Evolutionary conservation across 2,113 vertebrate species (phyloP), one percentile per base, ranked within the genome.

Genomic region (Asarcornis scutulata): DNA sequence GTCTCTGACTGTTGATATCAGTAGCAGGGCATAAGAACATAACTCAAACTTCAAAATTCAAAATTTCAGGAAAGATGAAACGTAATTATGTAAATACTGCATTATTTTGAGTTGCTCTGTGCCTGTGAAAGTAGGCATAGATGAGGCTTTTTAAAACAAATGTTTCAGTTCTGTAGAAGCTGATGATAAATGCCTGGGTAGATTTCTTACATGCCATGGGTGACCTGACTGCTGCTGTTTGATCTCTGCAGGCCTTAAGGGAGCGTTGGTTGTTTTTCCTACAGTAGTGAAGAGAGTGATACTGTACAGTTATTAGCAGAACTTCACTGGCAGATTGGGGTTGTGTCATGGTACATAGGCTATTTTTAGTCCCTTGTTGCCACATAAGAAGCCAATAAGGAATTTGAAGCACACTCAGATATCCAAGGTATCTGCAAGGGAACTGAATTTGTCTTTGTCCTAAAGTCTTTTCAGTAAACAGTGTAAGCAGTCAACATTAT

Each of bases 331-430:
- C 26, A 72, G 69, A 17, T 58, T 84, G 56, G 17, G 36, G 91
- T 88, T 74, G 18, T 88, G 46, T 86, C 83, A 25, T 46, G 55
- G 63, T 77, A 50, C 63, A 6, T 17, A 52, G 66, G 27, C 46
- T 94, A 63, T 81, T 95, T 95, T 93, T 93, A 86, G 55, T 80
- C 60, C 53, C 68, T 62, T 88, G 44, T 80, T 95, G 81, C 58
- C 26, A 16, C 53, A 56, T 68, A 42, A 26, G 91, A 91, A 68
- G 64, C n/a, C 46, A 52, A 5, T 59, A 66, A 91, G 73, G 83
- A 96, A 82, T 84, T 69, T 88, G 78, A 86, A 93, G 77, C 66
- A 78, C 63, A 40, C 60, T 94, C 75, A 94, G 80, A 64, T 84
- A 77, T 72, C 80, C 56, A 46, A 38, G 64, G 32, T 84, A 76